Conservation (phyloP, 2,888 invertebrate genomes). For the Ernsta delagoae region DNA sequence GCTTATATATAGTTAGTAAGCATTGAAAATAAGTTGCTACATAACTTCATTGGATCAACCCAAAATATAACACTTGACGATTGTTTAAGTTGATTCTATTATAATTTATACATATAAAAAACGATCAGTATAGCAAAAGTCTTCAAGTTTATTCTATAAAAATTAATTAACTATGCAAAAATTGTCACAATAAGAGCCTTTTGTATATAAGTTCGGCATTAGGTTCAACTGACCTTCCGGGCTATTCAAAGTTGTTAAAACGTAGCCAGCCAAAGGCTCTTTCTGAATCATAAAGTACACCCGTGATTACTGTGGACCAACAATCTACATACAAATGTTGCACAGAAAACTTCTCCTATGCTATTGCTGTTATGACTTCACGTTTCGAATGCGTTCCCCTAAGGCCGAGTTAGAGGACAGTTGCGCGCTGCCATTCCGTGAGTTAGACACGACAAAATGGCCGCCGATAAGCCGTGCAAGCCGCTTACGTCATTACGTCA, state of each 20-base stretch:
- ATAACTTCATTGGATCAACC: no score
- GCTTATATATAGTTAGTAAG: no score
- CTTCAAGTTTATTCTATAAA: no score
- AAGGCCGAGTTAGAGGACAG: slow-evolving; percentile 17
- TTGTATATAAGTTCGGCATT: background rate
- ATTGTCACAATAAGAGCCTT: background rate
- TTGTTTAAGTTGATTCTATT: no score
- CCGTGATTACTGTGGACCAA: slow-evolving; percentile 18
- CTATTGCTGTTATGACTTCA: slow-evolving; percentile 21
- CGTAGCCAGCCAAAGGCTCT: background rate
- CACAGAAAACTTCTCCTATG: slow-evolving; percentile 10
- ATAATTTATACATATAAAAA: no score
- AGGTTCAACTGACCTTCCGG: background rate
- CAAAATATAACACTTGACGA: no score
- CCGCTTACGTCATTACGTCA: slow-evolving; percentile 30
- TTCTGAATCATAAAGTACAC: slow-evolving; percentile 16
- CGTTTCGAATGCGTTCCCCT: slow-evolving; percentile 23
- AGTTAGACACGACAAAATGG: slow-evolving; percentile 33
- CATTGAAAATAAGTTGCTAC: no score
- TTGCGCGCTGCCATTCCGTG: slow-evolving; percentile 28
- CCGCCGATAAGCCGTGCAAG: slow-evolving; percentile 18
- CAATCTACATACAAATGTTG: slow-evolving; percentile 26
- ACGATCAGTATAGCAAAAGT: no score
- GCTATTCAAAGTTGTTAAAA: no score
- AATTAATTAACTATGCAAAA: no score